These are phyloP conservation scores for Varecia variegata DNA, from an alignment of 2,797 vertebrate genomes.

Conservation along the genomic window DNA sequence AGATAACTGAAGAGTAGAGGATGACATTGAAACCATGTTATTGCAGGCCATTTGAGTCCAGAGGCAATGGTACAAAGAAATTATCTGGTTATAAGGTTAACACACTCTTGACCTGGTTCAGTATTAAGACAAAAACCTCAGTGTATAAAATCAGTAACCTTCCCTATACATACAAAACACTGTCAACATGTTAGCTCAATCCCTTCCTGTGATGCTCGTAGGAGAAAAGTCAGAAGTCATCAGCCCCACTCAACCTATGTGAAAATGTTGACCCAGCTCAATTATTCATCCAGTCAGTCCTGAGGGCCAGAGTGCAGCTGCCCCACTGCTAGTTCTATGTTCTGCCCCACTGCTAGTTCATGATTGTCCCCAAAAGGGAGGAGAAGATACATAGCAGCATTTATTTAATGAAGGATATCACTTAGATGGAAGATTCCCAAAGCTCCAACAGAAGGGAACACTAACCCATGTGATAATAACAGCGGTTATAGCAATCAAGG, in stretches of 20 bases:
- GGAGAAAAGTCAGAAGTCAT: not conserved
- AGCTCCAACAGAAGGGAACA: not conserved
- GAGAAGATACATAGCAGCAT: not conserved
- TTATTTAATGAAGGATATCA: not conserved
- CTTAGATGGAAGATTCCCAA: not conserved
- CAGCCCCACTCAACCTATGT: not conserved
- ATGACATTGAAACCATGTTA: not conserved
- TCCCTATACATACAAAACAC: not conserved
- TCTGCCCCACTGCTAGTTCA: not conserved
- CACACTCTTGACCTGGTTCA: not conserved
- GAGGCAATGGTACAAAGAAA: not conserved
- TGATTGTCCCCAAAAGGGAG: not conserved
- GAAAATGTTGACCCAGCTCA: not conserved
- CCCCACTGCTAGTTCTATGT: not conserved
- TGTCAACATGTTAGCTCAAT: not conserved
- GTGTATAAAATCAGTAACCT: not conserved
- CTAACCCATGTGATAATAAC: not conserved
- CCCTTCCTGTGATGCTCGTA: not conserved
- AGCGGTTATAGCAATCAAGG: not conserved
- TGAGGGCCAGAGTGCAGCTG: not conserved
- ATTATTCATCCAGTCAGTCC: not conserved
- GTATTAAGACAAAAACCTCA: not conserved
- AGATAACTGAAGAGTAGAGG: not conserved
- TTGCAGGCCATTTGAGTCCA: not conserved
- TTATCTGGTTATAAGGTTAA: not conserved